Evolutionary conservation across 1,140 invertebrate species (phyloP).

Genomic region (Pararge aegeria): DNA sequence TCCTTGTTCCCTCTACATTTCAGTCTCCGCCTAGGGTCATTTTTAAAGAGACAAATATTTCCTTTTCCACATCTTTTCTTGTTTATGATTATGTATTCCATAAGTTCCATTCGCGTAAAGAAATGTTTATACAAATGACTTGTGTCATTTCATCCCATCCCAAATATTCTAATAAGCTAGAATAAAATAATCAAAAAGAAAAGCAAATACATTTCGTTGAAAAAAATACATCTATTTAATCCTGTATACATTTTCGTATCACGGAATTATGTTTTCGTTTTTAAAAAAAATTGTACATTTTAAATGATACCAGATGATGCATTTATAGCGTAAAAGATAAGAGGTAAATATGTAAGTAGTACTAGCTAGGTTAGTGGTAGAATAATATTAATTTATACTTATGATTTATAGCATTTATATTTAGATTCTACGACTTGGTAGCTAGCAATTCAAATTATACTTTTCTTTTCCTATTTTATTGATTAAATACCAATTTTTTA

Average conservation of each 20-base stretch:
- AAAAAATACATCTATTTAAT: too few species aligned
- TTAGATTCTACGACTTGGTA: background rate
- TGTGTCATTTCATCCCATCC: background rate
- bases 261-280: slow-evolving; percentile 13
- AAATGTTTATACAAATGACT: too few species aligned
- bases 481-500: background rate
- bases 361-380: background rate
- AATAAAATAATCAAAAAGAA: background rate
- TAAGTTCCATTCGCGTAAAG: too few species aligned
- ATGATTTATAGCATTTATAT: too few species aligned
- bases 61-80: too few species aligned
- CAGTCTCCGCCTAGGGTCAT: too few species aligned
- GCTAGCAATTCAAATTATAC: background rate
- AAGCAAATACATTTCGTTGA: slow-evolving; percentile 6
- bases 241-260: too few species aligned
- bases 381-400: background rate
- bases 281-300: slow-evolving; percentile 51
- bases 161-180: background rate
- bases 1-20: too few species aligned
- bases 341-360: background rate
- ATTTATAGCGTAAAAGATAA: slow-evolving; percentile 50
- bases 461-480: background rate
- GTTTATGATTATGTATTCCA: too few species aligned
- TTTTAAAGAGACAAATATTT: too few species aligned
- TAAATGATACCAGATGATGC: slow-evolving; percentile 57